Percentiles rank a stretch among this genome's conserved stretches.
Conservation (phyloP, 92 coral and sea anemone species). For the Parazoanthus atlanticus region DNA sequence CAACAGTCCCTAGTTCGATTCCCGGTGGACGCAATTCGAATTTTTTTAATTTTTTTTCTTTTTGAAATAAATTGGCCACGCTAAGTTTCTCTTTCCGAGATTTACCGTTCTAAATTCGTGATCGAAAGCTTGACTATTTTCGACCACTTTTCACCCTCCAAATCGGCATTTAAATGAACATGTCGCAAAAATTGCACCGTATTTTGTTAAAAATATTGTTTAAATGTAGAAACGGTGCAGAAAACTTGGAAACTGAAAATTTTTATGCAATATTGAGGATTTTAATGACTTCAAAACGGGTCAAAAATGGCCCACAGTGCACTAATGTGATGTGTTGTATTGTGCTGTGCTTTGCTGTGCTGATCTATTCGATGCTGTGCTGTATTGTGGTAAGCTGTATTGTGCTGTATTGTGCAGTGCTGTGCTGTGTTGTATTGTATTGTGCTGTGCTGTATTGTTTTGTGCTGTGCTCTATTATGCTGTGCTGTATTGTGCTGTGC, state of each 20-base stretch:
- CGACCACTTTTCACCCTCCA: background rate
- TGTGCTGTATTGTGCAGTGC: too few species aligned
- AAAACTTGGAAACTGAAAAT: too few species aligned
- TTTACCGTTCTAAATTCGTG: background rate
- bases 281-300: background rate
- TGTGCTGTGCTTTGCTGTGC: background rate
- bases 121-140: background rate
- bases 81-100: background rate
- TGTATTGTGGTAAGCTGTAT: too few species aligned
- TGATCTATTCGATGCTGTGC: background rate
- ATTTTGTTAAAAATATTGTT: too few species aligned
- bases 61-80: too few species aligned
- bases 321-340: background rate
- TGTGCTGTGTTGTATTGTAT: too few species aligned
- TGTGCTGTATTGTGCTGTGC: too few species aligned
- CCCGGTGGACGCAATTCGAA: too few species aligned
- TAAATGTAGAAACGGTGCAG: background rate
- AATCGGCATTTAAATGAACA: background rate
- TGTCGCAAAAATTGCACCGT: background rate
- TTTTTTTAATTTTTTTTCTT: too few species aligned
- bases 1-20: too few species aligned
- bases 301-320: background rate
- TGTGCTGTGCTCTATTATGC: too few species aligned
- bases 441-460: too few species aligned
- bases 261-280: background rate